Percentiles rank a stretch among this genome's conserved stretches.
These are phyloP conservation scores for Diplolepis rosae DNA, from an alignment of 2,888 invertebrate genomes.

Conservation along the genomic window DNA sequence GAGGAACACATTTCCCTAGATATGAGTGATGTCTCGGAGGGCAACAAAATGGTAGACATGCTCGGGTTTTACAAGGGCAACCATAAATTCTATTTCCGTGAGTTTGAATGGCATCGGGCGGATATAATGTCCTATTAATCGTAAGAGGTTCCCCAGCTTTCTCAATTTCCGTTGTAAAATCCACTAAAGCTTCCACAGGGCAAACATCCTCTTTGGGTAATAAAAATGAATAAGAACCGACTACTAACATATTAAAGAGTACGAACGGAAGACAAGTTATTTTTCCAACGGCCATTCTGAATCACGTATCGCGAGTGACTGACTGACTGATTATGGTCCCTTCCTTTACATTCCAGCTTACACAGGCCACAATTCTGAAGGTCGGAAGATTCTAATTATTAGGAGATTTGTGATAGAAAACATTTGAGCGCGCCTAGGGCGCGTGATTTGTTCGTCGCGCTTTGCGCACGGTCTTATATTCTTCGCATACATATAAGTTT, in stretches of 20 bases:
- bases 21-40: constrained; percentile 29
- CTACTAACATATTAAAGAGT: neutral
- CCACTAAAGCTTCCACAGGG: constrained; percentile 36
- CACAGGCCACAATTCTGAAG: too few species aligned
- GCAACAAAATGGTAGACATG: constrained; percentile 58
- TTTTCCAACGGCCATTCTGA: constrained; percentile 34
- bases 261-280: neutral
- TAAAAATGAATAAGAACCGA: neutral
- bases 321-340: constrained; percentile 31
- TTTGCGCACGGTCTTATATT: too few species aligned
- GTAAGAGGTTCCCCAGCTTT: neutral
- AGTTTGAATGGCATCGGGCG: constrained; percentile 11
- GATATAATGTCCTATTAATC: constrained; percentile 30
- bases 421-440: too few species aligned
- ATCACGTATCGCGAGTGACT: constrained; percentile 38
- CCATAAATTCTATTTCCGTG: neutral
- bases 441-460: too few species aligned
- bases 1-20: neutral
- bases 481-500: too few species aligned
- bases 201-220: constrained; percentile 15
- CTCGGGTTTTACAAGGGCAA: constrained; percentile 42
- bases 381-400: too few species aligned
- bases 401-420: too few species aligned
- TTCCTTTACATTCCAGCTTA: too few species aligned
- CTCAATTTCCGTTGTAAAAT: constrained; percentile 25